Percentiles rank a stretch among this genome's conserved stretches.
Evolutionary conservation across 1,140 invertebrate genomes (phyloP).

Genomic region (Phocides pigmalion): DNA sequence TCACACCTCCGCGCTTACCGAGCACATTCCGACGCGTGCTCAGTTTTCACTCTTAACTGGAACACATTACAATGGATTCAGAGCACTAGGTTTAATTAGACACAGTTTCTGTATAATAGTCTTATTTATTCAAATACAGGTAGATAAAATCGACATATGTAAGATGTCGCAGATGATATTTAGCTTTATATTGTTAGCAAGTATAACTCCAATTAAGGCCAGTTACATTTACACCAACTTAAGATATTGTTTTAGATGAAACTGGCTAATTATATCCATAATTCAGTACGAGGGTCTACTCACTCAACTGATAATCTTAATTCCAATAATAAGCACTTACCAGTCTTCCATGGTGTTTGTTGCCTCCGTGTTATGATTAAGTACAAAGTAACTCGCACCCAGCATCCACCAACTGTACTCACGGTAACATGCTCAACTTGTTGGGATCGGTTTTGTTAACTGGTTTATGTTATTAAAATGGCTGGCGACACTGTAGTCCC

Average conservation of each 20-base stretch:
- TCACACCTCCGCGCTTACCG: constrained; percentile 11
- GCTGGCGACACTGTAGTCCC: neutral
- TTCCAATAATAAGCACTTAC: neutral
- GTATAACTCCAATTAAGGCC: too few species aligned
- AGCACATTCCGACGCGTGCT: constrained; percentile 14
- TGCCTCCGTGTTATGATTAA: neutral
- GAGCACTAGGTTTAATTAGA: neutral
- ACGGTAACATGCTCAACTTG: neutral
- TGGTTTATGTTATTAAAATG: neutral
- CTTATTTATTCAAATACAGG: neutral
- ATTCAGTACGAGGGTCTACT: too few species aligned
- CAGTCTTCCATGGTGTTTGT: neutral
- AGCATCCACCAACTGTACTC: neutral
- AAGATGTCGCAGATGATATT: too few species aligned
- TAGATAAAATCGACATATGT: too few species aligned
- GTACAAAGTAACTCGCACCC: neutral
- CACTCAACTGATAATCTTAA: neutral
- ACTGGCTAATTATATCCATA: too few species aligned
- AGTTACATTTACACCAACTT: too few species aligned
- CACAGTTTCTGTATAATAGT: neutral
- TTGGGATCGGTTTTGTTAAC: neutral
- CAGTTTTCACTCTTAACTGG: constrained; percentile 21
- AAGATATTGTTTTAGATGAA: too few species aligned
- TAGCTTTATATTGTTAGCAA: too few species aligned
- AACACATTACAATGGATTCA: constrained; percentile 5